These are phyloP conservation scores for Nomada flava DNA, from an alignment of 2,888 invertebrate species.

Conservation along the genomic window DNA sequence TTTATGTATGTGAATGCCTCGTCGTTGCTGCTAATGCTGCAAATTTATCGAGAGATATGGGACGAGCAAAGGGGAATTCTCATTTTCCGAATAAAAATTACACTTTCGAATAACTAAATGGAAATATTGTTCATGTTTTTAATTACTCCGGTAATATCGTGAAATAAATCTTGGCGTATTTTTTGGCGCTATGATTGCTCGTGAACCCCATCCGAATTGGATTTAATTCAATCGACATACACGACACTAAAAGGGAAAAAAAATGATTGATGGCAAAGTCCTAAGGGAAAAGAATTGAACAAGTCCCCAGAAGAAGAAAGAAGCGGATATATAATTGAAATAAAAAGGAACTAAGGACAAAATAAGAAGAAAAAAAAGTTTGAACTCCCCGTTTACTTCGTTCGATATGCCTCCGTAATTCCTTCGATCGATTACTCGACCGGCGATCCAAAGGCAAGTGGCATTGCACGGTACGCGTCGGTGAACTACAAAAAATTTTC, in stretches of 20 bases:
- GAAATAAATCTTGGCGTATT: neutral
- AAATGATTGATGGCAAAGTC: neutral
- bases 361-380: neutral
- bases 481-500: slow-evolving; percentile 13
- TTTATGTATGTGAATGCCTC: slow-evolving; percentile 48
- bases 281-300: neutral
- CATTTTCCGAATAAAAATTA: slow-evolving; percentile 2
- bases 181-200: neutral
- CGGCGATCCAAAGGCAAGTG: slow-evolving; percentile 4
- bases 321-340: neutral
- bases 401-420: neutral
- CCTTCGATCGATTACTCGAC: neutral
- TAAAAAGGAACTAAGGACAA: neutral
- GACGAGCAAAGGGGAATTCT: slow-evolving; percentile 8
- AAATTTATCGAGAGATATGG: slow-evolving; percentile 35
- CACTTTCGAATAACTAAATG: slow-evolving; percentile 21
- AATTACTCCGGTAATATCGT: slow-evolving; percentile 10
- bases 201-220: neutral
- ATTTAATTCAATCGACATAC: slow-evolving; percentile 2
- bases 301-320: slow-evolving; percentile 16
- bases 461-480: neutral
- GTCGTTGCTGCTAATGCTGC: slow-evolving; percentile 16
- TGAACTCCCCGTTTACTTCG: slow-evolving; percentile 12
- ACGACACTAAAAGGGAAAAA: neutral
- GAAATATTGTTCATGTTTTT: neutral